Percentiles rank a stretch among this genome's conserved stretches.
Conservation (phyloP, 2,113 vertebrate species). For the Mesembrinibis cayennensis region DNA sequence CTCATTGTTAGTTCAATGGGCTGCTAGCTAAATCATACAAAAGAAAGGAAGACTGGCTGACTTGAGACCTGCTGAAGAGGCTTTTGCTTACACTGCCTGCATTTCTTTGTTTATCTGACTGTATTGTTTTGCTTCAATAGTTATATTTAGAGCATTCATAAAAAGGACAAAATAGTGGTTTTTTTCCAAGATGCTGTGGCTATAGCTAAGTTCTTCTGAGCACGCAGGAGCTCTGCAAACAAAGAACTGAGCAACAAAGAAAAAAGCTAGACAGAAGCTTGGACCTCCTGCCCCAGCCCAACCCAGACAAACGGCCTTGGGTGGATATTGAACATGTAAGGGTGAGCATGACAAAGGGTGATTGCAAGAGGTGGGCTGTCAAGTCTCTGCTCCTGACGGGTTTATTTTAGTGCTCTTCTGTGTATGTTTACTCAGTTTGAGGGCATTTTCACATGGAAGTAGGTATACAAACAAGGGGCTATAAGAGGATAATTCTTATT, state of each 20-base stretch:
- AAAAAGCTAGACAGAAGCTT: neutral
- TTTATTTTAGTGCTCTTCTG: neutral
- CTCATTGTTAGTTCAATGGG: constrained; percentile 17
- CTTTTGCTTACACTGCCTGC: constrained; percentile 19
- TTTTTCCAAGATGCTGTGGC: neutral
- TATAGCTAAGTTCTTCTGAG: constrained; percentile 21
- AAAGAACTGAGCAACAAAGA: constrained; percentile 42
- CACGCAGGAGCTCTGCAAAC: constrained; percentile 13
- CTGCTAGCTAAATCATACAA: constrained; percentile 53
- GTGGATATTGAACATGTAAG: neutral
- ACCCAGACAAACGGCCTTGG: neutral
- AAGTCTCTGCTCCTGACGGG: neutral
- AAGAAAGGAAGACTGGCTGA: constrained; percentile 18
- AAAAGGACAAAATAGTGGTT: neutral
- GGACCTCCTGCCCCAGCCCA: neutral
- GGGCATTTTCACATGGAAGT: neutral
- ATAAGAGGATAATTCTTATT: neutral
- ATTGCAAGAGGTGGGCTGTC: neutral
- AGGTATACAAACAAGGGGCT: neutral
- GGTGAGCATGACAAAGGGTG: neutral
- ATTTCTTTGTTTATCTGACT: constrained; percentile 49
- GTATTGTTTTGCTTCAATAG: constrained; percentile 56
- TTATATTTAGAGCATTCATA: constrained; percentile 53
- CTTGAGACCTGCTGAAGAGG: constrained; percentile 22
- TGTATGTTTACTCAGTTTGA: neutral